Base-by-base conservation (phyloP, 1,140 invertebrate genomes). In the Melitaea cinxia region DNA sequence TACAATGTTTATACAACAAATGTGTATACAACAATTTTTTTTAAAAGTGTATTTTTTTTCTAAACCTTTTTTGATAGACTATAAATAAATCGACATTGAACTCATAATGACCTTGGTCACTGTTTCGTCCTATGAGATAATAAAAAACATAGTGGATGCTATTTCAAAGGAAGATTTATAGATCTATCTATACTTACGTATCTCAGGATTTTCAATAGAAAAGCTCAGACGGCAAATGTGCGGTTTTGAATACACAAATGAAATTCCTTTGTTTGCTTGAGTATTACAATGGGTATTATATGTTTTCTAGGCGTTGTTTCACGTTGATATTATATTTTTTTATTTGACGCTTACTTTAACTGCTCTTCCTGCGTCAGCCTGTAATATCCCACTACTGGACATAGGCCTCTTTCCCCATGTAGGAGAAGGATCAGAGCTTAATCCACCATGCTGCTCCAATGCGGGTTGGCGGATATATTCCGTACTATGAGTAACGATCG, bases 181-280 rank as follows among this genome's bases (percentile, higher is more conserved):
- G 21, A 47, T 23, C 42, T 47, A n/a, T n/a, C n/a, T n/a, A n/a
- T n/a, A n/a, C n/a, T 12, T 12, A 21, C 17, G 42, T 47, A 47
- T 24, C 42, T 47, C 21, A 3, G 42, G 42, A 47, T 23, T 47
- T 47, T 47, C 42, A 47, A 23, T 47, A 47, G 17, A 47, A 21
- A 47, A 21, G 21, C 42, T 23, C 42, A 21, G 42, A 47, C 42
- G 42, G 42, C 21, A 23, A 47, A 47, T 47, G 42, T 47, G 6
- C 10, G 17, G 17, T 47, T 47, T 47, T 23, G 42, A 47, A 47
- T 47, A 47, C 21, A 47, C 42, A 47, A 23, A 47, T 47, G 42
- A 24, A 47, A 47, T 47, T 47, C 42, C 14, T 21, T 47, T 47
- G 42, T 47, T 47, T 19, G 19, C 42, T 47, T 23, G 19, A 17